Evolutionary conservation across 2,113 vertebrate genomes (phyloP), one percentile per base, ranked within the genome.

Genomic region (Elephantulus edwardii): DNA sequence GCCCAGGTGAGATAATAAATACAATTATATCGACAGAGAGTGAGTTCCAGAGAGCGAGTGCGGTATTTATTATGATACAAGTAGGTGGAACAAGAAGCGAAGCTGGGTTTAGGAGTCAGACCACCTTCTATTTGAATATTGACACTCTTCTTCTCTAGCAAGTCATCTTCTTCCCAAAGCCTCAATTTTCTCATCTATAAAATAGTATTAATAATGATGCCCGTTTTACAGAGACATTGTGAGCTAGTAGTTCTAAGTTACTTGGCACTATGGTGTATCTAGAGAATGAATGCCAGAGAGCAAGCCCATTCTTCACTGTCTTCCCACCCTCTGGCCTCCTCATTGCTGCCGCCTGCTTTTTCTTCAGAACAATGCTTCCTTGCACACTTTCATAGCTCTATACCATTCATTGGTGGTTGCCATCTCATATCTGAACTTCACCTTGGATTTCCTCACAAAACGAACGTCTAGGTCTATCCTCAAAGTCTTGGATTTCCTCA

Each of bases 371-470:
- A 44, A 17, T n/a, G 14, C n/a, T 68, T 17, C 35, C 35, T 68
- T 19, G 8, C 14, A 35, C 28, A 13, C 12, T 28, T 92, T 38
- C 19, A 52, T 17, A 44, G 14, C 28, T 33, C 28, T 48, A 48
- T 83, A 28, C 66, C 38, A 75, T 60, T 94, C 38, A 75, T 60
- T 94, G 76, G 35, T 52, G 54, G 42, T 86, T 88, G 20, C 13
- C 35, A 3, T 60, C 20, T 46, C 83, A 52, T 81, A 19, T 88
- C 62, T 86, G 24, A 90, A 24, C 52, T 84, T 56, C 62, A 3
- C 42, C 7, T 54, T 94, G 33, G 28, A 85, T 30, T 88, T 91
- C 38, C n/a, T 93, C 35, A 88, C 71, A 79, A 48, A 93, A 88
- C 8, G 28, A 5, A 90, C 19, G 80, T 54, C 13, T 38, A 66